These are phyloP conservation scores for Acleris cristana DNA, from an alignment of 2,888 invertebrate species.

Conservation along the genomic window DNA sequence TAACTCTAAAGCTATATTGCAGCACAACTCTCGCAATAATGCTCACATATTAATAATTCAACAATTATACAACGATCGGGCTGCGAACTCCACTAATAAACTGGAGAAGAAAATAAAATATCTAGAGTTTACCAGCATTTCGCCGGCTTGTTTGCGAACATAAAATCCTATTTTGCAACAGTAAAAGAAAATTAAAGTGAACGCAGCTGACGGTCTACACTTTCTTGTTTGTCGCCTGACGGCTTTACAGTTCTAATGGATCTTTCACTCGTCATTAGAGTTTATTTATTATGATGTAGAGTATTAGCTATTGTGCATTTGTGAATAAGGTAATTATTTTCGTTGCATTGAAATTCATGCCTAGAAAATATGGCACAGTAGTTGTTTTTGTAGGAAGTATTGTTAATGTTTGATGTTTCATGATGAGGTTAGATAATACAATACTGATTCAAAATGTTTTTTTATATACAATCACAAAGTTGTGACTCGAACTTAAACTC, in stretches of 20 bases:
- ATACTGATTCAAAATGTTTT: too few species aligned
- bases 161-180: conserved; percentile 41
- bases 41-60: not conserved
- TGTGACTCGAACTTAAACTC: too few species aligned
- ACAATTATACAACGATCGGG: not conserved
- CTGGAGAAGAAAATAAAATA: not conserved
- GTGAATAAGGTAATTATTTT: too few species aligned
- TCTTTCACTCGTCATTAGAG: not conserved
- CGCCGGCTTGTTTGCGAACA: conserved; percentile 26
- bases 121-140: not conserved
- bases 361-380: too few species aligned
- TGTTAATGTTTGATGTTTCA: too few species aligned
- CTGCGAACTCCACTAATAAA: not conserved
- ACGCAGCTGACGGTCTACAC: conserved; percentile 44
- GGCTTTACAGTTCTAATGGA: not conserved
- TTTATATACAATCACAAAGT: too few species aligned
- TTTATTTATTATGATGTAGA: too few species aligned
- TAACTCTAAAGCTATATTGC: not conserved
- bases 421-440: too few species aligned
- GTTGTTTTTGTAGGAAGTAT: too few species aligned
- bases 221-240: not conserved
- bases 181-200: conserved; percentile 44
- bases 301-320: too few species aligned
- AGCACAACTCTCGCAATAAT: conserved; percentile 1
- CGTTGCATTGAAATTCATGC: too few species aligned